Percentiles rank a stretch among this genome's conserved stretches.
These are phyloP conservation scores for Sciurus niger DNA, from an alignment of 2,113 vertebrate species.

Conservation along the genomic window DNA sequence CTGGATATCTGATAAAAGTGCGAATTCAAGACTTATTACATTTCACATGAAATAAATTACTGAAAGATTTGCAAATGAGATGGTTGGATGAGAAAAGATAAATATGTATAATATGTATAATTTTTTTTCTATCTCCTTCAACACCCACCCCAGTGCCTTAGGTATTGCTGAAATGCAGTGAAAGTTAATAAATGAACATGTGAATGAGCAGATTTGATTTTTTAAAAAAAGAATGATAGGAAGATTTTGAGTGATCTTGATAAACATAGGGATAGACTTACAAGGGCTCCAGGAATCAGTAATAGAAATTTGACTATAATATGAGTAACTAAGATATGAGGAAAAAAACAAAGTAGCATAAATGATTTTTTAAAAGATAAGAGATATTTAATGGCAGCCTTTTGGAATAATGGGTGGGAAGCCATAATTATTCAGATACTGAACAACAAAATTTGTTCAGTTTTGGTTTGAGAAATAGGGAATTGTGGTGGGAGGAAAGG, in stretches of 20 bases:
- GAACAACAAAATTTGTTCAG: slow-evolving; percentile 45
- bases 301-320: slow-evolving; percentile 30
- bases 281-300: not conserved
- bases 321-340: not conserved
- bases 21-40: slow-evolving; percentile 15
- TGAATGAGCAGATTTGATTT: slow-evolving; percentile 40
- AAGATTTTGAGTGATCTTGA: not conserved
- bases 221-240: not conserved
- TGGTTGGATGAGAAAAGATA: slow-evolving; percentile 54
- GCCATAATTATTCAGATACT: slow-evolving; percentile 33
- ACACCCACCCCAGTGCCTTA: not conserved
- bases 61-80: slow-evolving; percentile 59
- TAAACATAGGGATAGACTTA: slow-evolving; percentile 27
- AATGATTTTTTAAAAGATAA: not conserved
- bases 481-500: not conserved
- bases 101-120: not conserved
- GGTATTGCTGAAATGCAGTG: slow-evolving; percentile 51
- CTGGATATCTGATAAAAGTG: slow-evolving; percentile 10
- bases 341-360: slow-evolving; percentile 1
- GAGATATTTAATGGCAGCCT: slow-evolving; percentile 13
- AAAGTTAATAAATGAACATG: slow-evolving; percentile 54
- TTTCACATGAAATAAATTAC: slow-evolving; percentile 65
- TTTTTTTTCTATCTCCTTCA: not conserved
- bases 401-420: slow-evolving; percentile 29
- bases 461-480: slow-evolving; percentile 61